Base-by-base conservation (phyloP, 1,140 invertebrate species). In the Monochamus saltuarius region DNA sequence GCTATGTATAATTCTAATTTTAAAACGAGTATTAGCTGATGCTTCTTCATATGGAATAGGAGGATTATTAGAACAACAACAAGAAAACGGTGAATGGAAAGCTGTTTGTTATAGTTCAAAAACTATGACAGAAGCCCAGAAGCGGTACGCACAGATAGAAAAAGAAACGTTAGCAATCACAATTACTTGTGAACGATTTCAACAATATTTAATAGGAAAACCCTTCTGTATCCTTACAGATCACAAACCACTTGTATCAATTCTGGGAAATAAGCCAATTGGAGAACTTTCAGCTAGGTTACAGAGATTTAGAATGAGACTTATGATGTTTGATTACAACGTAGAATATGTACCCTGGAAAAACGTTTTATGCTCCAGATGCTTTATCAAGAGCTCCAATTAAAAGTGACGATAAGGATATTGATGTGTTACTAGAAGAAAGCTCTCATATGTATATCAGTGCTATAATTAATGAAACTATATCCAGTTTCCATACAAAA, bases 131-230 rank as follows among this genome's bases (percentile, higher is more conserved):
- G 13, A 54, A 4, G 51, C 50, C 1, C 55, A 77, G 55, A 40
- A 65, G 43, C 52, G 56, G 0, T 77, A 74, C 46, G 67, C 73
- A 0, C 74, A 75, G 46, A 77, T 78, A 22, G 77, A 79, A 56
- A 77, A 78, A 60, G 81, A 84, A 67, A 72, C 73, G 34, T 54
- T 84, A 47, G 54, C 13, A 4, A 9, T 16, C 4, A 54, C 38
- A 4, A 13, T 3, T 9, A 7, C 47, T 35, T 11, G 9, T n/a
- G 47, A 50, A 35, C 10, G 9, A 1, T 35, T 35, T 2, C 2
- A 29, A 6, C 22, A 29, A 29, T 29, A 2, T 29, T 29, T 29
- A 29, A 2, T 29, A 3, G 22, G 22, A 29, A 3, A 2, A 29
- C 2, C 2, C 2, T 29, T 29, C 6, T 2, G 6, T 3, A 29